These are phyloP conservation scores for Bombus terrestris DNA, from an alignment of 1,140 invertebrate genomes.

Conservation along the genomic window DNA sequence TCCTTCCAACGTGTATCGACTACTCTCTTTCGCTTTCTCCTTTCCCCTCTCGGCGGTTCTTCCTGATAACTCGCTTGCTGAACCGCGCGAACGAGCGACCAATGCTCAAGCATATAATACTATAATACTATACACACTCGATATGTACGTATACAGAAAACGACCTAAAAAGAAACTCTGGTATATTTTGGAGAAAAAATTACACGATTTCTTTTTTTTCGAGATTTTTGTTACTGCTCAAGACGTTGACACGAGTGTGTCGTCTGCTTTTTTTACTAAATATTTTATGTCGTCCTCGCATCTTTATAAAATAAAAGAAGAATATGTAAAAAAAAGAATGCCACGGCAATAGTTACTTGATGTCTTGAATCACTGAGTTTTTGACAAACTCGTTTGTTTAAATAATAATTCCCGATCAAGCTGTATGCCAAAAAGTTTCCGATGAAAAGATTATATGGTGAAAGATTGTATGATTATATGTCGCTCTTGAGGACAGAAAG, in stretches of 20 bases:
- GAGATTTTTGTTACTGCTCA: background rate
- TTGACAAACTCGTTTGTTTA: too few species aligned
- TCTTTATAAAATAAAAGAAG: too few species aligned
- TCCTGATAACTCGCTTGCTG: conserved; percentile 50
- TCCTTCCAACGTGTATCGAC: background rate
- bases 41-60: conserved; percentile 7
- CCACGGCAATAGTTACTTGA: too few species aligned
- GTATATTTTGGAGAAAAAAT: background rate
- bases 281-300: too few species aligned
- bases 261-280: background rate
- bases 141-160: conserved; percentile 62
- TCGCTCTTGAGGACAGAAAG: too few species aligned
- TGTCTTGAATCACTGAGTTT: too few species aligned
- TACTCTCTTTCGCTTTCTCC: conserved; percentile 44
- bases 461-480: too few species aligned
- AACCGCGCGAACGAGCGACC: conserved; percentile 45
- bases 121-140: background rate
- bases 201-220: background rate
- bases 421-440: too few species aligned
- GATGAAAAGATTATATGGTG: too few species aligned
- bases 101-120: conserved; percentile 20
- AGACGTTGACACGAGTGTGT: too few species aligned
- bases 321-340: too few species aligned
- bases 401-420: too few species aligned
- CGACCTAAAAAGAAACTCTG: background rate